phyloP scores from a whole-genome alignment of 2,888 invertebrate species.

The Acholoe squamosa region DNA sequence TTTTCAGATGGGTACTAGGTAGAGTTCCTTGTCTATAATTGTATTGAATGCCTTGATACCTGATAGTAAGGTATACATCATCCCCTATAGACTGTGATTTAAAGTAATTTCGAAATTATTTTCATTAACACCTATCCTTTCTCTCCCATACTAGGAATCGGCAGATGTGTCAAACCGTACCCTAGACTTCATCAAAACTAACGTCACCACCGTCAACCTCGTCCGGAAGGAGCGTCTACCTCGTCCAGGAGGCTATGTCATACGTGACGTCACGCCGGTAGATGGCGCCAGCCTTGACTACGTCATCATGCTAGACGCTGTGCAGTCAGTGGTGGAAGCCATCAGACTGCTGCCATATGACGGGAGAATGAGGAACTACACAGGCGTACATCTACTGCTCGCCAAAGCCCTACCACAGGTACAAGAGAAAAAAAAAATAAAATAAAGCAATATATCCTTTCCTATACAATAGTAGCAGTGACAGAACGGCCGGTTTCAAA shows the following conservation, averaged over 20 bases:
- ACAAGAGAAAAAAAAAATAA: no score
- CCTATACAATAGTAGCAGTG: no score
- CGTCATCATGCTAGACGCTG: conserved; percentile 11
- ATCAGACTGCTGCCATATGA: background rate
- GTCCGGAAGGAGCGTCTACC: background rate
- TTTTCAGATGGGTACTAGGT: no score
- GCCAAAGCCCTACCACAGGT: background rate
- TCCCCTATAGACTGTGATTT: no score
- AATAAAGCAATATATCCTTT: no score
- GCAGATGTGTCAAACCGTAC: background rate
- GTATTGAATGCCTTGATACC: no score
- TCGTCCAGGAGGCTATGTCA: background rate
- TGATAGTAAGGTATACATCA: no score
- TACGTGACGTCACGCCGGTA: no score
- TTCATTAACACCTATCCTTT: background rate
- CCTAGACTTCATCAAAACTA: conserved; percentile 6
- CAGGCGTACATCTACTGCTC: background rate
- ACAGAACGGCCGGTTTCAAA: no score
- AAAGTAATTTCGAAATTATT: no score
- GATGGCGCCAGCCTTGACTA: background rate
- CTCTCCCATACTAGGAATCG: background rate
- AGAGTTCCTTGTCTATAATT: no score
- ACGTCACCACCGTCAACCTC: background rate
- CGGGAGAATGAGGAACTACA: background rate
- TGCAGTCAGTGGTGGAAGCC: background rate